Conservation (phyloP, 2,113 vertebrate genomes). For the Nipponia nippon region DNA sequence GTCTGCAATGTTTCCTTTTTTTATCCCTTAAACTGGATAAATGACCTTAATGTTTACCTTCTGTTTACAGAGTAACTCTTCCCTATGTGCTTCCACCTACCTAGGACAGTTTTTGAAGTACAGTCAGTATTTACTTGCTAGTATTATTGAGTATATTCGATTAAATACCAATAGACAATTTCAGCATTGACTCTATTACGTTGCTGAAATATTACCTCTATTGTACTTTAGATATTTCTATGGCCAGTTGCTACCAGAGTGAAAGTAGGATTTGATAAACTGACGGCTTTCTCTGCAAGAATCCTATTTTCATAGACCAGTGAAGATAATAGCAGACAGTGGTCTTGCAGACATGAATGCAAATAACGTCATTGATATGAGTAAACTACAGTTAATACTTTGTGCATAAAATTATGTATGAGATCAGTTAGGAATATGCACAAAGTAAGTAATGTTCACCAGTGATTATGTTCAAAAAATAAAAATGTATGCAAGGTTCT, state of each 20-base stretch:
- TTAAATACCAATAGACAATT: background rate
- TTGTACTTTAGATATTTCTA: background rate
- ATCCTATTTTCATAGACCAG: background rate
- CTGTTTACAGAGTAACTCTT: background rate
- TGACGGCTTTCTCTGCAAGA: background rate
- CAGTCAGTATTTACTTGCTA: background rate
- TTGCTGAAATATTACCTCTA: background rate
- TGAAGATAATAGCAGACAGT: background rate
- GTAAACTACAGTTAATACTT: background rate
- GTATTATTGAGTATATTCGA: background rate
- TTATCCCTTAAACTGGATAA: background rate
- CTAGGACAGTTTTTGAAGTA: background rate
- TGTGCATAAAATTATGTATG: background rate
- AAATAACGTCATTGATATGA: background rate
- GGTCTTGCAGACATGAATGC: background rate
- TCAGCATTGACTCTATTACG: background rate
- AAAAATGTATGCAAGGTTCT: background rate
- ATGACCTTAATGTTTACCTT: conserved; percentile 1
- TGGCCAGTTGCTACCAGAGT: background rate
- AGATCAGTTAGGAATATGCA: background rate
- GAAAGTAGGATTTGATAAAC: background rate
- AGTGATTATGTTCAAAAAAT: background rate
- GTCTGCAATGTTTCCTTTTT: background rate
- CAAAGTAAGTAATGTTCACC: background rate
- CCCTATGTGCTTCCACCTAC: background rate